A percentile compares a stretch with the other conserved stretches of the same genome.
These are phyloP conservation scores for Brachirus orientalis DNA, from an alignment of 2,113 vertebrate species.

Conservation along the genomic window DNA sequence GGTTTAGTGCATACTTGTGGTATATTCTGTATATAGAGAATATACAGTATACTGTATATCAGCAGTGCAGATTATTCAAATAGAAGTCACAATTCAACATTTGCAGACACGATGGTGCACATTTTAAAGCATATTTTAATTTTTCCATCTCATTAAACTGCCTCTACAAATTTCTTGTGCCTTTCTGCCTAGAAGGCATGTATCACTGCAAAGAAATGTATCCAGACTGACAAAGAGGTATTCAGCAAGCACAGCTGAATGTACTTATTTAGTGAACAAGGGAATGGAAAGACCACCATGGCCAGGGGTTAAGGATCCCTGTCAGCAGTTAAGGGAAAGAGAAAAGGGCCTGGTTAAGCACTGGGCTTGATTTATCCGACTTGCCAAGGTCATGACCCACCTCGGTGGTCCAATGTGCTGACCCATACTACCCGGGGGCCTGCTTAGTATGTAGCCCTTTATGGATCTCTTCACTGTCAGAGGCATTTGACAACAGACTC, in stretches of 20 bases:
- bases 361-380: conserved; percentile 71
- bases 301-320: conserved; percentile 57
- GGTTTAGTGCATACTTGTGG: too few relatives aligned
- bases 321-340: conserved; percentile 54
- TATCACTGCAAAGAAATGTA: conserved; percentile 45
- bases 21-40: too few relatives aligned
- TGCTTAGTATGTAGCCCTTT: conserved; percentile 47
- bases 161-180: neutral
- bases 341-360: conserved; percentile 68
- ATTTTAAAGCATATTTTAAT: neutral
- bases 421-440: conserved; percentile 43
- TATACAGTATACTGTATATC: too few relatives aligned
- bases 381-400: conserved; percentile 60
- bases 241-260: conserved; percentile 31
- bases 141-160: neutral
- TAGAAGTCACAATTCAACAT: neutral
- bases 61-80: neutral
- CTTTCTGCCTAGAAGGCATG: conserved; percentile 52
- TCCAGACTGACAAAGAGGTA: conserved; percentile 54
- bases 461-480: conserved; percentile 29
- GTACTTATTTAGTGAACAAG: conserved; percentile 37
- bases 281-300: conserved; percentile 59
- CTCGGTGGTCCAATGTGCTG: conserved; percentile 51
- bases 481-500: conserved; percentile 38
- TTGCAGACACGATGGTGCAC: neutral